Conservation (phyloP, 2,888 invertebrate genomes). For the Plusia festucae region DNA sequence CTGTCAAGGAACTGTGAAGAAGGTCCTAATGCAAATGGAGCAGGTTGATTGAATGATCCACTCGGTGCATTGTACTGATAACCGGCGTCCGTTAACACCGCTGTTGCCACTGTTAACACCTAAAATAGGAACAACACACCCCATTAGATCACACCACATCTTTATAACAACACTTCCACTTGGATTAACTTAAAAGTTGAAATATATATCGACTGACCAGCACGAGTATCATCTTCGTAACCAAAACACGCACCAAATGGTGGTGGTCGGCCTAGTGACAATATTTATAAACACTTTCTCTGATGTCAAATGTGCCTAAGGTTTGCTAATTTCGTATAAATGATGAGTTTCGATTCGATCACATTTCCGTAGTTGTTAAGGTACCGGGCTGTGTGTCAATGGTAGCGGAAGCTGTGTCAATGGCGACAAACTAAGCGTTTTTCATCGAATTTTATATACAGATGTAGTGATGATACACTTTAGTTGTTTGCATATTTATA, state of each 20-base stretch:
- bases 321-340: constrained; percentile 74
- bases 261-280: constrained; percentile 56
- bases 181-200: neutral
- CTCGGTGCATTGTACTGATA: constrained; percentile 44
- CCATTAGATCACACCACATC: constrained; percentile 33
- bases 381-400: constrained; percentile 17
- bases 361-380: constrained; percentile 62
- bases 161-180: constrained; percentile 27
- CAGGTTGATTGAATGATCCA: constrained; percentile 7
- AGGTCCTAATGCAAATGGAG: constrained; percentile 5
- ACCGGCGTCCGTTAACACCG: constrained; percentile 39
- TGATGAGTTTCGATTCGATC: constrained; percentile 62
- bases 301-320: constrained; percentile 61
- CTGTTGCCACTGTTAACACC: constrained; percentile 36
- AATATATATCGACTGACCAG: constrained; percentile 66
- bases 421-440: neutral
- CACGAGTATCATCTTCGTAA: constrained; percentile 62
- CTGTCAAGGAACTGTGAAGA: constrained; percentile 1
- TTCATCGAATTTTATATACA: too few relatives aligned
- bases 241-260: constrained; percentile 65
- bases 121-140: constrained; percentile 28
- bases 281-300: constrained; percentile 80
- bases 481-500: too few relatives aligned
- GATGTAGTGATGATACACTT: too few relatives aligned
- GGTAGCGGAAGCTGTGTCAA: constrained; percentile 19